Percentiles rank a stretch among this genome's conserved stretches.
These are phyloP conservation scores for Chrysolina haemoptera DNA, from an alignment of 2,888 invertebrate species.

Conservation along the genomic window DNA sequence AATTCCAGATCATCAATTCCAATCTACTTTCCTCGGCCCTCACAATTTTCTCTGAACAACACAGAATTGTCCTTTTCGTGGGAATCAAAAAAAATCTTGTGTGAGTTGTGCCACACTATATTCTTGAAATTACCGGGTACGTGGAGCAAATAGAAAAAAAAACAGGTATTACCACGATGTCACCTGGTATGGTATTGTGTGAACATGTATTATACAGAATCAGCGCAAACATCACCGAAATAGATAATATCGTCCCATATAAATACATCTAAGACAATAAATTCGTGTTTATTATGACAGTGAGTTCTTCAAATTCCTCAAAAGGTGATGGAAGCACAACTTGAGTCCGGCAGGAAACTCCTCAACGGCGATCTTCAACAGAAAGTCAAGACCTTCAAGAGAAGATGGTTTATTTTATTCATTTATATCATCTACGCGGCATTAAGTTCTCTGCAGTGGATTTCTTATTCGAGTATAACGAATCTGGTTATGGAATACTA, in stretches of 20 bases:
- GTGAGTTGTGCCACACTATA: too few species aligned
- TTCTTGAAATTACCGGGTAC: too few species aligned
- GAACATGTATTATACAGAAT: neutral
- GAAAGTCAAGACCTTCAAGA: conserved; percentile 63
- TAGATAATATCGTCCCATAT: neutral
- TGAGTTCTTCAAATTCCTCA: neutral
- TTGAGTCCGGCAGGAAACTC: neutral
- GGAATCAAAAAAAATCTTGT: too few species aligned
- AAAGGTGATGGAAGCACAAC: conserved; percentile 1
- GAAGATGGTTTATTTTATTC: conserved; percentile 86
- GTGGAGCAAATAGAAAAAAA: too few species aligned
- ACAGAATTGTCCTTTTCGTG: too few species aligned
- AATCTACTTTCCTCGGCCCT: too few species aligned
- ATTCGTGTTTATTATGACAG: too few species aligned
- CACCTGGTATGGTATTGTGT: neutral
- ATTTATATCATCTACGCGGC: conserved; percentile 91
- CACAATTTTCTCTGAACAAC: too few species aligned
- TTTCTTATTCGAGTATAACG: conserved; percentile 92
- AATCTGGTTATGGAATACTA: conserved; percentile 86
- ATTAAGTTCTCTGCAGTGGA: conserved; percentile 94
- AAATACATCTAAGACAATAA: too few species aligned
- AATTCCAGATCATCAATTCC: too few species aligned
- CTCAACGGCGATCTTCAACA: neutral
- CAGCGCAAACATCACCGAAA: neutral
- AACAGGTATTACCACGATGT: too few species aligned